phyloP scores from a whole-genome alignment of 2,797 vertebrate genomes.

The Simalia tracyae region DNA sequence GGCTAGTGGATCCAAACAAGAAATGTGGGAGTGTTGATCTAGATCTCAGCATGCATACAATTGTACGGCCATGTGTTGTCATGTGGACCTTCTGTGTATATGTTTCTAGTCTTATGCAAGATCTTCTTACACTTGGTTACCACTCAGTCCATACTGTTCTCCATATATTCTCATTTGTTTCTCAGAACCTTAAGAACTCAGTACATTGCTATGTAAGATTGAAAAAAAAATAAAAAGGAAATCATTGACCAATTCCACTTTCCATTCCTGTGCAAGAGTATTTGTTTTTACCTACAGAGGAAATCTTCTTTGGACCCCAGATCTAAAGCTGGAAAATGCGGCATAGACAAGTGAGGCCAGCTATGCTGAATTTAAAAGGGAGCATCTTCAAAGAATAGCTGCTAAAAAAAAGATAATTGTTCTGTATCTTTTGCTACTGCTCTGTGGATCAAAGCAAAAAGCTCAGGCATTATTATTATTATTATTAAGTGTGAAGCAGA shows the following conservation, averaged over 20 bases:
- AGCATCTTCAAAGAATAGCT: conserved; percentile 41
- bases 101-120: not conserved
- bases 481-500: conserved; percentile 10
- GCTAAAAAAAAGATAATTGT: conserved; percentile 46
- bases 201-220: not conserved
- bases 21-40: not conserved
- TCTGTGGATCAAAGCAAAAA: conserved; percentile 60
- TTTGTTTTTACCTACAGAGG: not conserved
- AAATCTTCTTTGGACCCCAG: not conserved
- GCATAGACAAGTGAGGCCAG: not conserved
- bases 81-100: not conserved
- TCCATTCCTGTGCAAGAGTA: not conserved
- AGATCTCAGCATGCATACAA: not conserved
- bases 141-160: not conserved
- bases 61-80: no score
- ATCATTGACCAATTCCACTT: not conserved
- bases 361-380: not conserved
- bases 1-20: not conserved
- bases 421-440: conserved; percentile 12
- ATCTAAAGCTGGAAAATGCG: not conserved
- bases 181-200: not conserved
- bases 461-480: conserved; percentile 31
- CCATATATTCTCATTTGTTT: not conserved
- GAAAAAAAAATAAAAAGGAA: not conserved
- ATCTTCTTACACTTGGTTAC: not conserved